Evolutionary conservation across 2,113 vertebrate genomes (phyloP), one percentile per base, ranked within the genome.

Genomic region (Anolis sagrei): DNA sequence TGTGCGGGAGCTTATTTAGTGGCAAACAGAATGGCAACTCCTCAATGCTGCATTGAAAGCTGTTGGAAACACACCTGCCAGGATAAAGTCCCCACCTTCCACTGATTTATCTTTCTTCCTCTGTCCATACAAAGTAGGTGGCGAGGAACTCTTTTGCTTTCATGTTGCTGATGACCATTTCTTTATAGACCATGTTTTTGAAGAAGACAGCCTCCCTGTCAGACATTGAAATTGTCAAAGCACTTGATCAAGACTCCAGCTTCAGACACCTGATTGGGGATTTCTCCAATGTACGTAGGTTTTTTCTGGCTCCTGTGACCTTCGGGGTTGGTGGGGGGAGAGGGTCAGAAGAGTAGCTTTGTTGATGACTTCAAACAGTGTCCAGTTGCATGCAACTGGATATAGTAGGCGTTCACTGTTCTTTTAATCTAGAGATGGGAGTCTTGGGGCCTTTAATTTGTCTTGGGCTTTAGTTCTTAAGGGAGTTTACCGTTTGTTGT

Each of bases 241-340:
- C 92, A 75, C 86, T 95, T 16, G 93, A 94, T 49, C 92, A 94
- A 76, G 95, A 95, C 48, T 76, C 36, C 34, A 82, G 91, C 49
- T 88, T 86, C 64, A 90, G 88, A 2, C 87, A 90, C 77, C 92
- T 96, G 62, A 95, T 92, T 74, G 95, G 95, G 83, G 95, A 97
- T 92, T 95, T 95, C 81, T 95, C 95, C 78, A 95, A 93, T 90
- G 95, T 96, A 58, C 85, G 92, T 44, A n/a, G n/a, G n/a, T 87
- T 79, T 90, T 36, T 88, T 32, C 49, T 48, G 13, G 82, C 61
- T 70, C n/a, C 27, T 72, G 54, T 68, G n/a, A 29, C 49, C 27
- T 23, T 16, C 64, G n/a, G 0, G 64, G 34, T 16, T 4, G 10
- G 61, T 1, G 11, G 29, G 72, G 34, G 21, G 14, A 29, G 11